These are phyloP conservation scores for Lonchura striata DNA, from an alignment of 2,113 vertebrate genomes.

Conservation along the genomic window DNA sequence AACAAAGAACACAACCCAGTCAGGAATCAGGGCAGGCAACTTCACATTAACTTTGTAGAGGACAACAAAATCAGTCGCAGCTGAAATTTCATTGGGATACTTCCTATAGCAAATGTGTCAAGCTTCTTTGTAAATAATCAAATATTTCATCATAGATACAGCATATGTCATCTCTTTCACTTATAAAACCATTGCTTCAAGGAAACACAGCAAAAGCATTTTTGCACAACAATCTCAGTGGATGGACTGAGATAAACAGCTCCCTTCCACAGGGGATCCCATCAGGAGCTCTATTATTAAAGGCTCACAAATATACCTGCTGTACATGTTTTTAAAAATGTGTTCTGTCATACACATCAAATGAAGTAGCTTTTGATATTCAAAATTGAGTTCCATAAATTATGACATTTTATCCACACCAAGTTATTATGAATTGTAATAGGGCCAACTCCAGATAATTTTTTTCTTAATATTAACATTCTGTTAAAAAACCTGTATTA, in stretches of 20 bases:
- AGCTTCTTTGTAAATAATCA: neutral
- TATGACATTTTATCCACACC: neutral
- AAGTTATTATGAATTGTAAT: neutral
- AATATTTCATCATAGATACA: neutral
- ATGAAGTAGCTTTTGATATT: neutral
- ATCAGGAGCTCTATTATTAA: neutral
- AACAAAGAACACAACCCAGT: neutral
- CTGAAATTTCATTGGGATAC: neutral
- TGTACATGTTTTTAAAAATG: neutral
- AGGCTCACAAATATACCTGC: neutral
- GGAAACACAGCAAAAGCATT: slow-evolving; percentile 11
- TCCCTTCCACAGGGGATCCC: neutral
- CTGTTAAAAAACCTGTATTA: neutral
- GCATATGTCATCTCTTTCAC: neutral
- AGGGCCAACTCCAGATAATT: neutral
- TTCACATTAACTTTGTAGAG: neutral
- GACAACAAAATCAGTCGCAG: neutral
- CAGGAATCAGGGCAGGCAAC: neutral
- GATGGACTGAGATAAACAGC: neutral
- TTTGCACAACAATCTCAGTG: neutral
- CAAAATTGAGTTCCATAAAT: neutral
- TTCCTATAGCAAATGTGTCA: neutral
- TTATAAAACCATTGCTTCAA: neutral
- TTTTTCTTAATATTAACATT: neutral
- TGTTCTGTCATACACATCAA: neutral